Conservation (phyloP, 2,113 vertebrate species). For the Perca flavescens region DNA sequence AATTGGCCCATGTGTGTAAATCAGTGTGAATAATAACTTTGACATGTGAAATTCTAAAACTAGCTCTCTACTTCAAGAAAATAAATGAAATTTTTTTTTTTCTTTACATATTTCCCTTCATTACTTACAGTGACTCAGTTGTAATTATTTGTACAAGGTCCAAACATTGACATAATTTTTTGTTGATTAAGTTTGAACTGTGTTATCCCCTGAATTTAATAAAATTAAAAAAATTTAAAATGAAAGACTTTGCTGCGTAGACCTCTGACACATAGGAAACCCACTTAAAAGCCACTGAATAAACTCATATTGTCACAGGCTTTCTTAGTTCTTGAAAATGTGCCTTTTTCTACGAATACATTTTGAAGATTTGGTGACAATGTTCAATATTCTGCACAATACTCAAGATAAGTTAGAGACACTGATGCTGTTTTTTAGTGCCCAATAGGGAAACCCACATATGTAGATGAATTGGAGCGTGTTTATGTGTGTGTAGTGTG, state of each 20-base stretch:
- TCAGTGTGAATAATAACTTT: slow-evolving; percentile 12
- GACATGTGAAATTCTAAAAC: slow-evolving; percentile 41
- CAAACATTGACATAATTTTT: background rate
- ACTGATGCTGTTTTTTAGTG: background rate
- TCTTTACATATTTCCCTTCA: too few relatives aligned
- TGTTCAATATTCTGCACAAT: background rate
- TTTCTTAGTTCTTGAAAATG: background rate
- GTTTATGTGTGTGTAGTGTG: slow-evolving; percentile 10
- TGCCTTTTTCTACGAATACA: background rate
- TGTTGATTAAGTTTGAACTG: background rate
- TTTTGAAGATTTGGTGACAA: background rate
- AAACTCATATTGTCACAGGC: background rate
- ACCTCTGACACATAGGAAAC: background rate
- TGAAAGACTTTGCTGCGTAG: background rate
- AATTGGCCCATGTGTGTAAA: slow-evolving; percentile 28
- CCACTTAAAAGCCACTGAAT: background rate
- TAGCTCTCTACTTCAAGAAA: background rate
- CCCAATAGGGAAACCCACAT: background rate
- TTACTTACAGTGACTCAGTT: background rate
- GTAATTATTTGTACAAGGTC: too few relatives aligned
- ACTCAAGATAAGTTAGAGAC: background rate
- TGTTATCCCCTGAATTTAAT: background rate
- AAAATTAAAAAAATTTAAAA: too few relatives aligned
- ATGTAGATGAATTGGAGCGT: too few relatives aligned
- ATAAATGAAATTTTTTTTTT: background rate